Evolutionary conservation across 2,888 invertebrate genomes (phyloP), one percentile per base, ranked within the genome.

Genomic region (Lysandra coridon): DNA sequence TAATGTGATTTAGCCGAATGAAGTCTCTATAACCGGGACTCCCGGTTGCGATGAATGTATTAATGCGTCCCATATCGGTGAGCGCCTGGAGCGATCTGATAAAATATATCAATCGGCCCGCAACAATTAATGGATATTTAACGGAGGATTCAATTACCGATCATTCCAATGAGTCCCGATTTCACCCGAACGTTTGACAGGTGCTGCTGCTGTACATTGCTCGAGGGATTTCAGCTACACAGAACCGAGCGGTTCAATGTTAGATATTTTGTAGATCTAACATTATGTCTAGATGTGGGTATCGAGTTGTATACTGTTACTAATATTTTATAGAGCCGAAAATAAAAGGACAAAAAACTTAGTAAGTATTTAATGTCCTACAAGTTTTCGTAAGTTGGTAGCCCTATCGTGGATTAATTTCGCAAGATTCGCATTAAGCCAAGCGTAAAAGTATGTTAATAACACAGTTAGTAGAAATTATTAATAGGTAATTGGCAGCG

Each of bases 111-210:
- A 88, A 88, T 88, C 86, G 86, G 85, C 83, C 85, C 88, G 89
- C 91, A 89, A 87, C 89, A 88, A 89, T 91, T 90, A 92, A 92
- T 92, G 89, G 88, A 89, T 89, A 92, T 92, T 93, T 91, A 92
- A 92, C 88, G 90, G 89, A 86, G 90, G 89, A 86, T 91, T 92
- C 91, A 92, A 92, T 92, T 91, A 91, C 90, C 87, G 88, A 88
- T 88, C 90, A 88, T 91, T 92, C 89, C 86, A 86, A 86, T 90
- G 88, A 92, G 91, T 90, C 90, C 90, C 88, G 87, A 69, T 87
- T 85, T 90, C 89, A 86, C 86, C 88, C 89, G 86, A 92, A 92
- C 86, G 88, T 89, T 91, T 92, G 90, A 90, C 88, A 85, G 86
- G 86, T 86, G 85, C 86, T 85, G 84, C 86, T 86, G 85, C 86